Evolutionary conservation across 2,113 vertebrate species (phyloP), one percentile per base, ranked within the genome.

Genomic region (Eurystomus gularis): DNA sequence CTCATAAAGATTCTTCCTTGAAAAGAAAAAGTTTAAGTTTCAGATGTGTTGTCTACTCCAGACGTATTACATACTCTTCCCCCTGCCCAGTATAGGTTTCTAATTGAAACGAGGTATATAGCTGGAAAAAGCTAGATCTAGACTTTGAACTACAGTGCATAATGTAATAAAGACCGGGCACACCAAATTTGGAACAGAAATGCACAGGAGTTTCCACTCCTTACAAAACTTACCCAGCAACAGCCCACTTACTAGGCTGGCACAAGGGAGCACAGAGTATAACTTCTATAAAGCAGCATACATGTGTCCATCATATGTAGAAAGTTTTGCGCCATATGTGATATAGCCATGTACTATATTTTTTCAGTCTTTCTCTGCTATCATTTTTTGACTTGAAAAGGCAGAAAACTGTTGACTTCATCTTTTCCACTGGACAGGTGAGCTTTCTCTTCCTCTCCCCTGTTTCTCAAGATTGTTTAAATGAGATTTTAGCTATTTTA

Each of bases 171-270:
- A 80, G 64, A 60, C 80, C 6, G 28, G 49, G 58, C 64, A 83
- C 39, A 90, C 76, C 76, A 90, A 80, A 83, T 95, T 70, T 88
- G 76, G 71, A 90, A 83, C 13, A 11, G 82, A 93, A 89, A 49
- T 2, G 2, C 3, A 19, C 28, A 49, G 5, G 10, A 70, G 58
- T 86, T 93, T 90, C 72, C 54, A 64, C 37, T 51, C 25, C 37
- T 68, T 69, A 46, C 0, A 4, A 57, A 66, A 73, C 33, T 69
- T 49, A 39, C 29, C 61, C 52, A 75, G 70, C 42, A 64, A 71
- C 77, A 95, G 42, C 39, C 55, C 24, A 55, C 66, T 87, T 76
- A 64, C 2, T 17, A 55, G 61, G 48, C 65, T 87, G 81, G 39
- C 66, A 84, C 40, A 61, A 78, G 13, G 28, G 29, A 82, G 4